Evolutionary conservation across 2,113 vertebrate species (phyloP).

Genomic region (Phodopus roborovskii): DNA sequence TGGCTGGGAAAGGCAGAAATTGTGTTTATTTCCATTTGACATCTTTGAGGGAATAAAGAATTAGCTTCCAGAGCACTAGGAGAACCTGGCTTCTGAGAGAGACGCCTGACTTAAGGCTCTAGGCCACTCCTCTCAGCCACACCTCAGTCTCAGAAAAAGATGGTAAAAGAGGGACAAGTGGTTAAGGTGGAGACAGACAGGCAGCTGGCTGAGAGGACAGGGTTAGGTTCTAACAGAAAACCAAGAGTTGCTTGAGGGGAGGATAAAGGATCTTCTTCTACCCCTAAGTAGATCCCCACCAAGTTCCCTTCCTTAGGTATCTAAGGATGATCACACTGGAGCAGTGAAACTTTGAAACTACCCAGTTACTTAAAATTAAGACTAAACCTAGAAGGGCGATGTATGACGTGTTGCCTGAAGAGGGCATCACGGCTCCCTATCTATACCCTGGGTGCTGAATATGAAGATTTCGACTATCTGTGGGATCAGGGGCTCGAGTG

Average conservation of each 20-base stretch:
- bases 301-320: constrained; percentile 69
- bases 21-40: constrained; percentile 36
- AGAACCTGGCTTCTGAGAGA: constrained; percentile 47
- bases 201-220: constrained; percentile 6
- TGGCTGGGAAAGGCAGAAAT: neutral
- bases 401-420: constrained; percentile 28
- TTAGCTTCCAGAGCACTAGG: constrained; percentile 54
- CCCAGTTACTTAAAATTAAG: constrained; percentile 88
- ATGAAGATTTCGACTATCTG: constrained; percentile 94
- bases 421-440: constrained; percentile 91
- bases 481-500: constrained; percentile 93
- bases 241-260: constrained; percentile 64
- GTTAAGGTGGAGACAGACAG: neutral
- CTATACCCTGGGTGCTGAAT: constrained; percentile 99
- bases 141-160: constrained; percentile 3
- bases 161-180: neutral
- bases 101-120: neutral
- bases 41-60: constrained; percentile 66
- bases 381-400: constrained; percentile 86
- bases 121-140: neutral
- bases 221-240: constrained; percentile 60
- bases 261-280: neutral
- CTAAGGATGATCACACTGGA: constrained; percentile 89
- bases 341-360: constrained; percentile 86
- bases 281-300: constrained; percentile 11